Evolutionary conservation across 2,113 vertebrate genomes (phyloP), one percentile per base, ranked within the genome.

Genomic region (Lycaon pictus): DNA sequence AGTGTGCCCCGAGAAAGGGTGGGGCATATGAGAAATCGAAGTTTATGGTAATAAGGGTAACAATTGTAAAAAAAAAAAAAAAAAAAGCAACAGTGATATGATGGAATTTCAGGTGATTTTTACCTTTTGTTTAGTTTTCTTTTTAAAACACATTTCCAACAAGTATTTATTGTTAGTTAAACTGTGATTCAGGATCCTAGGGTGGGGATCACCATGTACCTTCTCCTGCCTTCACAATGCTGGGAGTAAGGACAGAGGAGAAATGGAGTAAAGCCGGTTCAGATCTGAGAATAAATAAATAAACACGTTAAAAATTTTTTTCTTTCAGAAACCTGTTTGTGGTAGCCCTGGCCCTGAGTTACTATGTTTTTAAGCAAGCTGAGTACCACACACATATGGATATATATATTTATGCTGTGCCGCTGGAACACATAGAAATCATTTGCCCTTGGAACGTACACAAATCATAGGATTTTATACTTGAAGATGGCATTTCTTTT

Each of bases 231-330:
- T 88, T 76, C 20, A 53, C 19, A 35, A 56, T 15, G 7, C 17
- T 22, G 92, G 84, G 74, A 96, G 27, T 35, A 37, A 56, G 43
- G 60, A 22, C 29, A 82, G 25, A 32, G 16, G 65, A 88, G 53
- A 63, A 56, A 53, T 12, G 29, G 37, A 43, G 17, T 2, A 1
- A 19, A 71, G 51, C 37, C n/a, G 22, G 32, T 63, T 99, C 96
- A 99, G 97, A 99, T 99, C 98, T 99, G 43, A 43, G 43, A 43
- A 43, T 43, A 69, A 69, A 35, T n/a, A 62, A 62, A 62, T 63
- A 35, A 69, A 69, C 32, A 69, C 67, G 32, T 69, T 69, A 10
- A 35, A 19, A 43, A 7, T 43, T 43, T 43, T 43, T 43, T 43
- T 43, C 43, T 43, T 43, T 43, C 43, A 43, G 85, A 92, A 85